These are phyloP conservation scores for Ceyx melanurus DNA, from an alignment of 2,113 vertebrate genomes.

Conservation along the genomic window DNA sequence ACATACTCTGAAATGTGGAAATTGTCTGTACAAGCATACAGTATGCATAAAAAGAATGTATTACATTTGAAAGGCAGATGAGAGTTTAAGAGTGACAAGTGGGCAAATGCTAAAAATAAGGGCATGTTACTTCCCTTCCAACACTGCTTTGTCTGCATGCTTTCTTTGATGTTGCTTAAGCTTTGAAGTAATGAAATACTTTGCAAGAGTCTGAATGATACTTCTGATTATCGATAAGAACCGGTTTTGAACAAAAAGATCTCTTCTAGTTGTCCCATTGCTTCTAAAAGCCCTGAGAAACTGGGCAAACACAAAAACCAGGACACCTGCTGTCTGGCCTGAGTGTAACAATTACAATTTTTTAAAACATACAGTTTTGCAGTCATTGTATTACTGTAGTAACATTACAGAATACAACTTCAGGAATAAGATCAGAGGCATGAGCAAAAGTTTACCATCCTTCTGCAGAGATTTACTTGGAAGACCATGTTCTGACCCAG, in stretches of 20 bases:
- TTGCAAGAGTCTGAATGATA: slow-evolving; percentile 2
- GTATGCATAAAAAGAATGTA: slow-evolving; percentile 64
- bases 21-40: slow-evolving; percentile 58
- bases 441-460: neutral
- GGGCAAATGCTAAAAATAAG: slow-evolving; percentile 67
- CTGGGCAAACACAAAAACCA: neutral
- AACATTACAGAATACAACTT: neutral
- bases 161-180: slow-evolving; percentile 35
- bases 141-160: slow-evolving; percentile 38
- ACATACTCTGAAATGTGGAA: slow-evolving; percentile 29
- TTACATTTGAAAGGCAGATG: slow-evolving; percentile 69
- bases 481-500: neutral
- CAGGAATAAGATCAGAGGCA: neutral
- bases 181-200: slow-evolving; percentile 41
- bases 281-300: neutral
- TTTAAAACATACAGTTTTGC: neutral
- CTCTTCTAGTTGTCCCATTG: neutral
- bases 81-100: slow-evolving; percentile 62
- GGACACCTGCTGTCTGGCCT: neutral
- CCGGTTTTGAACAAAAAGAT: neutral
- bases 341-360: neutral
- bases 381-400: neutral
- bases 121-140: slow-evolving; percentile 52
- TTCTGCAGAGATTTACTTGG: neutral
- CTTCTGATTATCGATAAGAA: neutral